Conservation (phyloP, 1,140 invertebrate species). For the Caerostris darwini region DNA sequence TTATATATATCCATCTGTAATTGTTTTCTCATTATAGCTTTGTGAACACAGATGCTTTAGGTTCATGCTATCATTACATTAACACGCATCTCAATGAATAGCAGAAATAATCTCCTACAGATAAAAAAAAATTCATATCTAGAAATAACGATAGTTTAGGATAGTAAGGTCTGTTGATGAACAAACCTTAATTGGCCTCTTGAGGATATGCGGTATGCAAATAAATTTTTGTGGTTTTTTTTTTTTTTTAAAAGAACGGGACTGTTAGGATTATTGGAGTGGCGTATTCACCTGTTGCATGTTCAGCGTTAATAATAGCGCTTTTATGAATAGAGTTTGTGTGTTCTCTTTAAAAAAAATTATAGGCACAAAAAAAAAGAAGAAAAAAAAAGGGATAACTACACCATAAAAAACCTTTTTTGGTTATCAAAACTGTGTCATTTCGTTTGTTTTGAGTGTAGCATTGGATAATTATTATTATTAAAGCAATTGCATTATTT, state of each 20-base stretch:
- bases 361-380: not conserved
- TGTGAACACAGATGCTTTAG: not conserved
- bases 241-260: not conserved
- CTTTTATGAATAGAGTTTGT: not conserved
- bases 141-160: not conserved
- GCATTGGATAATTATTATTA: not conserved
- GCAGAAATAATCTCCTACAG: not conserved
- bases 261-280: not conserved
- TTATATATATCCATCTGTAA: not conserved
- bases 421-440: not conserved
- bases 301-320: not conserved
- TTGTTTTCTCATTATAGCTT: not conserved
- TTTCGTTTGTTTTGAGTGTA: not conserved
- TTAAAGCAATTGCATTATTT: not conserved
- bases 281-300: not conserved
- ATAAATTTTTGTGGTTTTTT: not conserved
- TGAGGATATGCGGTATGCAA: not conserved
- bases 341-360: not conserved
- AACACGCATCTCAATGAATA: not conserved
- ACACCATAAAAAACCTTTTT: not conserved
- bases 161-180: not conserved
- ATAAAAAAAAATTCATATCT: not conserved
- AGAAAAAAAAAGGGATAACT: not conserved
- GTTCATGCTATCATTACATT: not conserved
- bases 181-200: not conserved